Base-by-base conservation (phyloP, 2,113 vertebrate species). In the Triplophysa rosa region DNA sequence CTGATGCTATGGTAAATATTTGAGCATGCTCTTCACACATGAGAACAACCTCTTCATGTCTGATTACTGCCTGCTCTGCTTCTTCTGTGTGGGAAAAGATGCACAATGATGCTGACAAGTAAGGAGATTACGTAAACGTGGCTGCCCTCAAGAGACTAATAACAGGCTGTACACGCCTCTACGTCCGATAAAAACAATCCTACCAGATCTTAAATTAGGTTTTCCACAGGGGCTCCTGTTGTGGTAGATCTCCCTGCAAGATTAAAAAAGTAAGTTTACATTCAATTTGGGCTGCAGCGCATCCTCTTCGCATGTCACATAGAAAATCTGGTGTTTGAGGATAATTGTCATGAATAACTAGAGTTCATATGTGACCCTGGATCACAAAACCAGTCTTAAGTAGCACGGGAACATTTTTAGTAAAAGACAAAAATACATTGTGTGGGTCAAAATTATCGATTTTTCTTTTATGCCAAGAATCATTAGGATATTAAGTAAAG, bases 141-240 rank as follows among this genome's bases (percentile, higher is more conserved):
- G 82, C 83, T 87, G 72, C 84, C 89, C 88, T 80, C 62, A 40
- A 82, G 89, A 91, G 90, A 90, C 87, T 88, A 89, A 88, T 89
- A 91, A 89, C 86, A 90, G 84, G 85, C 86, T 87, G 85, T 67
- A 77, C 23, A 52, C 24, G 86, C 86, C 84, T 85, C 82, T 40
- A 84, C 91, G 85, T 90, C 86, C 80, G 84, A 88, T 83, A 87
- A 89, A 85, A 89, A 88, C 85, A 84, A 86, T 78, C 90, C 86
- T 84, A 84, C 82, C 88, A 84, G 33, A 37, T 58, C 72, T 26
- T 83, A 29, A 29, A 29, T 29, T 4, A 85, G 86, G 83, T 89
- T 89, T 86, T 90, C 90, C 87, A 74, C 84, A 81, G 88, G 89
- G 91, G 91, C 83, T 75, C 74, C 86, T 61, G 86, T n/a, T 21